Percentiles rank a stretch among this genome's conserved stretches.
Evolutionary conservation across 1,140 invertebrate genomes (phyloP).

Genomic region (Babylonia areolata): DNA sequence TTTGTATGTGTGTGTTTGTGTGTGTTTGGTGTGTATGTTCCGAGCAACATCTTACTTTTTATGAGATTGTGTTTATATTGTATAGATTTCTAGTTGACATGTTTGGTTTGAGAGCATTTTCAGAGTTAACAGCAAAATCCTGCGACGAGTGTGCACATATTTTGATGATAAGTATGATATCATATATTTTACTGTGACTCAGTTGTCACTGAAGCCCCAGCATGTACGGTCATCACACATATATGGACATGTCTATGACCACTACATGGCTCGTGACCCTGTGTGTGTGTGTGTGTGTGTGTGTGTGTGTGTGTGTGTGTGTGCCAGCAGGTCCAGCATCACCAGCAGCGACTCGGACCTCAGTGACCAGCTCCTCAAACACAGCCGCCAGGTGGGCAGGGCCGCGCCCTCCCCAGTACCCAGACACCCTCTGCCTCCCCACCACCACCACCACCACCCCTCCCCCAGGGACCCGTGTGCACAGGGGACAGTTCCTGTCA

Average conservation of each 20-base stretch:
- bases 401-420: neutral
- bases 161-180: no score
- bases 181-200: no score
- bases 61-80: no score
- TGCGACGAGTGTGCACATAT: no score
- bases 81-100: no score
- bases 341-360: constrained; percentile 55
- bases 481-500: neutral
- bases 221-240: no score
- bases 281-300: neutral
- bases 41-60: no score
- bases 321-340: constrained; percentile 49
- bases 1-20: neutral
- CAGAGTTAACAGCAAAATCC: no score
- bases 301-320: constrained; percentile 11
- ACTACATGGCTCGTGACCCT: no score
- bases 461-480: neutral
- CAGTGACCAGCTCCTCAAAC: constrained; percentile 36
- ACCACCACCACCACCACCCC: neutral
- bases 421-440: neutral
- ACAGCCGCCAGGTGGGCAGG: neutral
- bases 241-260: no score
- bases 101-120: no score
- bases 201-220: no score
- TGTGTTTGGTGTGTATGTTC: neutral